Conservation (phyloP, 2,113 vertebrate species). For the Helogale parvula region DNA sequence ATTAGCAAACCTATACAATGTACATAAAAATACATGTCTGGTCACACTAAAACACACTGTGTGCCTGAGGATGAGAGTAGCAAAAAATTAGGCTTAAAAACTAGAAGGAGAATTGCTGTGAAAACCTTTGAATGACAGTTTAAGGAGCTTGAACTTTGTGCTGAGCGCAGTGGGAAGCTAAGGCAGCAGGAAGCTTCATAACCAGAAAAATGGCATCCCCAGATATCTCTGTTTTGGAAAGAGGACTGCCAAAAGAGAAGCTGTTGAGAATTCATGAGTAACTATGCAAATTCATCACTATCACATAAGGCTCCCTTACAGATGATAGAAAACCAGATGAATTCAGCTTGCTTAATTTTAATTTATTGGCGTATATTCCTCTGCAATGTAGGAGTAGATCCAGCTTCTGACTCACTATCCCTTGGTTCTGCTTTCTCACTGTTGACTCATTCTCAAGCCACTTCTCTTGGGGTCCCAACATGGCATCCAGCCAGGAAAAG, state of each 20-base stretch:
- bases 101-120: neutral
- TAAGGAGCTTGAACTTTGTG: neutral
- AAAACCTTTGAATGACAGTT: neutral
- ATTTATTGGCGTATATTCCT: neutral
- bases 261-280: neutral
- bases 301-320: neutral
- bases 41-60: neutral
- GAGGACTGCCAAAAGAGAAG: neutral
- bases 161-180: neutral
- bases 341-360: neutral
- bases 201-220: neutral
- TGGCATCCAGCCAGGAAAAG: neutral
- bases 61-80: neutral
- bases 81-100: neutral
- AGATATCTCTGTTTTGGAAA: constrained; percentile 1
- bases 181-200: neutral
- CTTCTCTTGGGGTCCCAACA: neutral
- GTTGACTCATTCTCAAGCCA: neutral
- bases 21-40: neutral
- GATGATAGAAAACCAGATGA: neutral
- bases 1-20: neutral
- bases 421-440: neutral
- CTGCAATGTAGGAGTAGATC: neutral
- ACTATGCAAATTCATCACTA: neutral
- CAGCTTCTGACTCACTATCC: neutral